These are phyloP conservation scores for Drosophila tripunctata DNA, from an alignment of 2,888 invertebrate genomes.

Conservation along the genomic window DNA sequence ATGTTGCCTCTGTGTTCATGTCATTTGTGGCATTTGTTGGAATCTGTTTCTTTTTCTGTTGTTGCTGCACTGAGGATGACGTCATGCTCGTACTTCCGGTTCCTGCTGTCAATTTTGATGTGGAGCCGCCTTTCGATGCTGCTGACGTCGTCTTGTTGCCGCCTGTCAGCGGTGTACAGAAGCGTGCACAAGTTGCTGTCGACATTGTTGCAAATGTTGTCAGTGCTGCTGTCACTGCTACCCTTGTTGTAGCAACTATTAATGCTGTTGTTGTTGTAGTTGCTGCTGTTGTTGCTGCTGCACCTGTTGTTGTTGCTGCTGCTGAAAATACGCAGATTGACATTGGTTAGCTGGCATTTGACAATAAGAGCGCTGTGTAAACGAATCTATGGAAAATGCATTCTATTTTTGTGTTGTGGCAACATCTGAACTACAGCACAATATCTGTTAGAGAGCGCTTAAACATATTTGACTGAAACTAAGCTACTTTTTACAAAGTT, in stretches of 20 bases:
- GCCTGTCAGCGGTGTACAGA: slow-evolving; percentile 69
- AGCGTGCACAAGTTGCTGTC: slow-evolving; percentile 81
- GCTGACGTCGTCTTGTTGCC: slow-evolving; percentile 31
- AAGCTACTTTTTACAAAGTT: too few species aligned
- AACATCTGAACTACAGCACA: slow-evolving; percentile 1
- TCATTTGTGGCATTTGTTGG: slow-evolving; percentile 50
- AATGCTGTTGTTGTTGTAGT: not conserved
- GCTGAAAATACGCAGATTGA: slow-evolving; percentile 31
- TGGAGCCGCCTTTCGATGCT: slow-evolving; percentile 42
- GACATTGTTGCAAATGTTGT: slow-evolving; percentile 73
- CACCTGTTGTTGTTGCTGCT: not conserved
- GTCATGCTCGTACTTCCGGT: slow-evolving; percentile 50
- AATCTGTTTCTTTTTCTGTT: slow-evolving; percentile 44
- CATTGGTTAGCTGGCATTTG: slow-evolving; percentile 21
- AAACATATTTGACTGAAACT: not conserved
- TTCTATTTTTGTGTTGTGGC: not conserved
- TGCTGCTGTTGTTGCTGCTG: slow-evolving; percentile 14
- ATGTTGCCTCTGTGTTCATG: slow-evolving; percentile 72
- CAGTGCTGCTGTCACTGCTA: slow-evolving; percentile 9
- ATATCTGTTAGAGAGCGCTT: not conserved
- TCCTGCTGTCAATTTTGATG: slow-evolving; percentile 55
- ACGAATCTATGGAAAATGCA: not conserved
- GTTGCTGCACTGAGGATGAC: slow-evolving; percentile 24
- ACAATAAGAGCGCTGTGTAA: not conserved
- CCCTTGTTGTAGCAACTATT: not conserved